These are phyloP conservation scores for Microtus agrestis DNA, from an alignment of 2,797 vertebrate species.

Conservation along the genomic window DNA sequence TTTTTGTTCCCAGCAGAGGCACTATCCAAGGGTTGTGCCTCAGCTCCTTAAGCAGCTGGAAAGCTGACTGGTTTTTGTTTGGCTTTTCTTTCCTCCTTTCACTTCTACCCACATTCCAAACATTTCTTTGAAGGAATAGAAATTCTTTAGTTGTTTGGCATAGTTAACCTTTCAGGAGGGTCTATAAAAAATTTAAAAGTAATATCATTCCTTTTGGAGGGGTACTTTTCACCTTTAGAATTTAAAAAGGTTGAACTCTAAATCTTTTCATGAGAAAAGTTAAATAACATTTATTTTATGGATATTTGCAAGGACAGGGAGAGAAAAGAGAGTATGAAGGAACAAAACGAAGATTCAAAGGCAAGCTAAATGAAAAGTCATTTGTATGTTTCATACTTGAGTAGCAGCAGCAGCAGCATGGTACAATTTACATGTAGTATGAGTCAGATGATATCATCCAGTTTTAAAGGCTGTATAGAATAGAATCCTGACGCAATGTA, in stretches of 20 bases:
- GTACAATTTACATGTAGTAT: background rate
- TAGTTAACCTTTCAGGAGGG: slow-evolving; percentile 36
- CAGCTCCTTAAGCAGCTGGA: slow-evolving; percentile 31
- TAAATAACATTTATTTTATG: slow-evolving; percentile 2
- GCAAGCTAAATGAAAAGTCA: slow-evolving; percentile 24
- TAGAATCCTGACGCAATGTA: slow-evolving; percentile 30
- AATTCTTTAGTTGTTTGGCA: slow-evolving; percentile 19
- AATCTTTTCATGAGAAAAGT: background rate
- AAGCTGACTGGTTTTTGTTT: slow-evolving; percentile 36
- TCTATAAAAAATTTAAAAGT: slow-evolving; percentile 26
- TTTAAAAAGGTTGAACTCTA: slow-evolving; percentile 41
- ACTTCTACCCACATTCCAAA: background rate
- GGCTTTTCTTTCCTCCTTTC: slow-evolving; percentile 53
- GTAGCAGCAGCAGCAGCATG: background rate
- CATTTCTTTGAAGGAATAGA: slow-evolving; percentile 12
- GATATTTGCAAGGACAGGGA: background rate
- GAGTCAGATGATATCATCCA: slow-evolving; percentile 44
- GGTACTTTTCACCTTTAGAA: slow-evolving; percentile 54
- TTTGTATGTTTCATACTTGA: background rate
- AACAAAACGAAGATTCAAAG: slow-evolving; percentile 19
- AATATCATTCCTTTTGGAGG: background rate
- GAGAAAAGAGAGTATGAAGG: background rate
- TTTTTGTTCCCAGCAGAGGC: slow-evolving; percentile 52
- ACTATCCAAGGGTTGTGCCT: background rate
- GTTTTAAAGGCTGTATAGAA: slow-evolving; percentile 54